A percentile compares a stretch with the other conserved stretches of the same genome.
Evolutionary conservation across 2,797 vertebrate species (phyloP).

Genomic region (Peromyscus melanophrys): DNA sequence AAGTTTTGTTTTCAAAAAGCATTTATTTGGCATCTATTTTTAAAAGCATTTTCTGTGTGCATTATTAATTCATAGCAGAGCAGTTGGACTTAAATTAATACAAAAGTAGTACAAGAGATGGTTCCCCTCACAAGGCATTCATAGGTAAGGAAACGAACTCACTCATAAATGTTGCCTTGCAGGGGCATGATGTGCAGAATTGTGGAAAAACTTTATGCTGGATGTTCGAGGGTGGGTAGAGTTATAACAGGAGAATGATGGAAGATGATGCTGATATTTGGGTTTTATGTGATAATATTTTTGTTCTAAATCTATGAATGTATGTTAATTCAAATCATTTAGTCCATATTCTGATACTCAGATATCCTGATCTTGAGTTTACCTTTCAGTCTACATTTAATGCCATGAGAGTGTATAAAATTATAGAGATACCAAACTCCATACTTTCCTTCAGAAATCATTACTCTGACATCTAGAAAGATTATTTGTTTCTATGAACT

Average conservation of each 20-base stretch:
- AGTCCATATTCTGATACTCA: neutral
- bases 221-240: neutral
- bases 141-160: neutral
- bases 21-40: neutral
- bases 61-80: neutral
- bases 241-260: neutral
- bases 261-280: slow-evolving; percentile 10
- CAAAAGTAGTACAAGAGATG: rapidly evolving
- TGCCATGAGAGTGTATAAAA: neutral
- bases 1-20: neutral
- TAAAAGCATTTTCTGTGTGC: neutral
- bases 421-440: neutral
- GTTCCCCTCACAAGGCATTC: neutral
- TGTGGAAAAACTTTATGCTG: neutral
- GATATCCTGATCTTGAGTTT: neutral
- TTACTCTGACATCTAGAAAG: neutral
- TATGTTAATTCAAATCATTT: slow-evolving; percentile 13
- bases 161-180: neutral
- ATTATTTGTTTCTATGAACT: neutral
- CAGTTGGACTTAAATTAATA: neutral
- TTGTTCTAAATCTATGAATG: neutral
- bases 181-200: neutral
- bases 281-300: neutral
- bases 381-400: slow-evolving; percentile 42
- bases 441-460: neutral